Percentiles rank a stretch among this genome's conserved stretches.
These are phyloP conservation scores for Vicugna pacos DNA, from an alignment of 2,113 vertebrate species.

Conservation along the genomic window DNA sequence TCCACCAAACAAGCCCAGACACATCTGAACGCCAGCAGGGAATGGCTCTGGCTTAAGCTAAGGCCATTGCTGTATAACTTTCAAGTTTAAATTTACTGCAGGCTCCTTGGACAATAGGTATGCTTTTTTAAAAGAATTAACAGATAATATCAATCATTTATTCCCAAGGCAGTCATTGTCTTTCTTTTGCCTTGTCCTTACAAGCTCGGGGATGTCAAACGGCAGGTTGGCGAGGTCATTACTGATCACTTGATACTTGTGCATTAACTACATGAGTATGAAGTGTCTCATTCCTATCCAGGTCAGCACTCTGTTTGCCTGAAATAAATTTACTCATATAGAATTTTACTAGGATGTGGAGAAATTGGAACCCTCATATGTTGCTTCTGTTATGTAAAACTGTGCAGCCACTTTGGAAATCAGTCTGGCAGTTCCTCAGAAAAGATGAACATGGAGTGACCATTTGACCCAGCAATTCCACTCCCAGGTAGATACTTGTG, in stretches of 20 bases:
- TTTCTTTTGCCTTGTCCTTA: background rate
- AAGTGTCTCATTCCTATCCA: background rate
- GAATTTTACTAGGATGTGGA: background rate
- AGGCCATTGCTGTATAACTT: background rate
- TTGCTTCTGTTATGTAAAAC: background rate
- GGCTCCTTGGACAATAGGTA: background rate
- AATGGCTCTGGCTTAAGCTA: background rate
- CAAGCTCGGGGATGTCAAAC: background rate
- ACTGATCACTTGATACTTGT: background rate
- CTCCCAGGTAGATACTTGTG: background rate
- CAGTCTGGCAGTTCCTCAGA: background rate
- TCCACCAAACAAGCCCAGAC: slow-evolving; percentile 17
- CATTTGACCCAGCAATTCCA: background rate
- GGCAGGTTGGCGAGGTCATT: background rate
- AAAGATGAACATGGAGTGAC: background rate
- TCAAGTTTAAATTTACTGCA: background rate
- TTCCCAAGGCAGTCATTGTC: background rate
- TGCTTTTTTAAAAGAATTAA: background rate
- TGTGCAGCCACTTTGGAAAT: background rate
- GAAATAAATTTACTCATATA: background rate
- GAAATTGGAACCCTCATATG: background rate
- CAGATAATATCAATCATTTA: background rate
- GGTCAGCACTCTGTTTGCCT: background rate
- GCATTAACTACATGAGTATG: background rate
- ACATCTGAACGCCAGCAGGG: background rate